Percentiles rank a stretch among this genome's conserved stretches.
phyloP scores from a whole-genome alignment of 1,140 invertebrate species.

The Mercenaria mercenaria region DNA sequence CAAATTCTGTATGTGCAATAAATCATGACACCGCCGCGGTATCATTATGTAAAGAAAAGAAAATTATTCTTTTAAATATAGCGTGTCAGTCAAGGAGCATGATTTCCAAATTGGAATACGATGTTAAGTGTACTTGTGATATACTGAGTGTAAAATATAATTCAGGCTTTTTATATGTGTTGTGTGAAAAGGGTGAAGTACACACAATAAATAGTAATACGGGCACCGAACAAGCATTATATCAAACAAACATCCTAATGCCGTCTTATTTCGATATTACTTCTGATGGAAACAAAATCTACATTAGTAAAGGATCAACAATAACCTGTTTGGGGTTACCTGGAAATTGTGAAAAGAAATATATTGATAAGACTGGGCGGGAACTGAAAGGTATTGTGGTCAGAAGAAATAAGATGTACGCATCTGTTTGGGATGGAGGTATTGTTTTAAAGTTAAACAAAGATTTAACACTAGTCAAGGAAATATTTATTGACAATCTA shows the following conservation, averaged over 20 bases:
- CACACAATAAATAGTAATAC: background rate
- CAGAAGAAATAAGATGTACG: background rate
- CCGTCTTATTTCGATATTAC: background rate
- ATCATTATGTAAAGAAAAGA: background rate
- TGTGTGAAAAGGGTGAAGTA: background rate
- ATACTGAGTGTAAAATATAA: background rate
- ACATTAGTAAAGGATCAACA: background rate
- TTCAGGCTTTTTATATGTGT: background rate
- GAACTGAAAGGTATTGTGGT: background rate
- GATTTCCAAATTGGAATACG: background rate
- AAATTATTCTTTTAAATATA: background rate
- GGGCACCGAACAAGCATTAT: background rate
- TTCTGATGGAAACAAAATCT: background rate
- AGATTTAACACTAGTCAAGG: background rate
- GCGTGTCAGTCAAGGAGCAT: background rate
- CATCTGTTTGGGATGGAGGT: background rate
- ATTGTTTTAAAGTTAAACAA: background rate
- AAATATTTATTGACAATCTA: background rate
- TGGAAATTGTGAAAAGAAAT: background rate
- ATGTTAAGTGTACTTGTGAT: background rate
- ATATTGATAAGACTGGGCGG: background rate
- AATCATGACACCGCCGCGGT: background rate
- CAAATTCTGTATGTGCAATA: background rate
- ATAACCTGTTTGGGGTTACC: background rate
- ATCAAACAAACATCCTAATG: background rate